These are phyloP conservation scores for Cololabis saira DNA, from an alignment of 2,113 vertebrate genomes.

Conservation along the genomic window DNA sequence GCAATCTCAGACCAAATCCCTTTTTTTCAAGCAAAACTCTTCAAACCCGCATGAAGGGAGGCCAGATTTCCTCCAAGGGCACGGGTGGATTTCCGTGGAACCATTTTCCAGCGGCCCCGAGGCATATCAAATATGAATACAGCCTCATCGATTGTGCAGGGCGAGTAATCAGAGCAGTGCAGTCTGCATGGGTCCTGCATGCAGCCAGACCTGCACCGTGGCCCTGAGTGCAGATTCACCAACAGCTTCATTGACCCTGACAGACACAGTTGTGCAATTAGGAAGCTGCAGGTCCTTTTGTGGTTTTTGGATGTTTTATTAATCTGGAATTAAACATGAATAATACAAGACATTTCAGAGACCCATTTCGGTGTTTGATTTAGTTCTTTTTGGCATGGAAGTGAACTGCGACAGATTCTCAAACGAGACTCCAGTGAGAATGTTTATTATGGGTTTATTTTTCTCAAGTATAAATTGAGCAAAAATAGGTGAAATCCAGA, in stretches of 20 bases:
- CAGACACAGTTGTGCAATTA: conserved; percentile 63
- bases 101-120: conserved; percentile 65
- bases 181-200: conserved; percentile 66
- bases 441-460: too few relatives aligned
- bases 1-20: conserved; percentile 51
- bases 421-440: background rate
- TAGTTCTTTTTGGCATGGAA: conserved; percentile 7
- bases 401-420: background rate
- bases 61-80: conserved; percentile 69
- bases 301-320: conserved; percentile 71
- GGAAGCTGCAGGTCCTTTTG: conserved; percentile 51
- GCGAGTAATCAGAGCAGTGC: conserved; percentile 77
- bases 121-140: conserved; percentile 83
- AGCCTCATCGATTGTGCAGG: conserved; percentile 70
- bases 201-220: conserved; percentile 44
- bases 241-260: conserved; percentile 37
- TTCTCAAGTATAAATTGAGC: background rate
- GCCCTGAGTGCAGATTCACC: conserved; percentile 9
- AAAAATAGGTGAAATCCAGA: background rate
- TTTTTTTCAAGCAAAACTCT: conserved; percentile 39
- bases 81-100: conserved; percentile 42
- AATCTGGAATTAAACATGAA: conserved; percentile 61
- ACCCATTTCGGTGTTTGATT: conserved; percentile 39
- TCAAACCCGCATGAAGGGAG: conserved; percentile 64
- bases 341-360: conserved; percentile 60